phyloP scores from a whole-genome alignment of 2,888 invertebrate species.

The Fragum sueziense region DNA sequence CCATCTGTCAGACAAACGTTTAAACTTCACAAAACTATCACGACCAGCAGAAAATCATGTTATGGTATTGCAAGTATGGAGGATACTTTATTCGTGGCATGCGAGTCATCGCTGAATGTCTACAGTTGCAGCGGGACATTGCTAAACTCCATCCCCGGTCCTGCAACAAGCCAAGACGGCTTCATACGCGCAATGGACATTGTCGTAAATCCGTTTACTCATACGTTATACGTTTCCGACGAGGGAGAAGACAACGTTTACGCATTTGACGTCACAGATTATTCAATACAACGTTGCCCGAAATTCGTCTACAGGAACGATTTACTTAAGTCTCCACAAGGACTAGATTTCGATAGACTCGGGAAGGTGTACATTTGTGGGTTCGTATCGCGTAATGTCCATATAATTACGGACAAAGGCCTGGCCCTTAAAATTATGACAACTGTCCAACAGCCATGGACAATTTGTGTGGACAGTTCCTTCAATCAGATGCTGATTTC shows the following conservation, averaged over 20 bases:
- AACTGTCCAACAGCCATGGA: constrained; percentile 30
- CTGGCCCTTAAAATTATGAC: constrained; percentile 22
- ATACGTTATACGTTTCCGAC: constrained; percentile 1
- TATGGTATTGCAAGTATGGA: constrained; percentile 37
- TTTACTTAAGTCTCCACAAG: constrained; percentile 41
- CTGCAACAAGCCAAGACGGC: background rate
- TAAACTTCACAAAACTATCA: constrained; percentile 13
- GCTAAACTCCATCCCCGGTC: background rate
- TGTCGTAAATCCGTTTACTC: background rate
- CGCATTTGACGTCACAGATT: constrained; percentile 4
- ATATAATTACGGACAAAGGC: constrained; percentile 35
- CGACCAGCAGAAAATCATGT: constrained; percentile 28
- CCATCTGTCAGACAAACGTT: constrained; percentile 40
- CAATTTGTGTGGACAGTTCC: constrained; percentile 11
- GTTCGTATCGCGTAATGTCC: constrained; percentile 53
- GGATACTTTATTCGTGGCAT: constrained; percentile 35
- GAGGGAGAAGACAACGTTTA: constrained; percentile 10
- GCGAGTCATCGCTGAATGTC: constrained; percentile 46
- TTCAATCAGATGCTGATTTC: constrained; percentile 1
- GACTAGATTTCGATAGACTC: constrained; percentile 21
- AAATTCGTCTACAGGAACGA: constrained; percentile 39
- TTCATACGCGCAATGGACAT: constrained; percentile 13
- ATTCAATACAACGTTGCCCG: background rate
- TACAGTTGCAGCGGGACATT: constrained; percentile 34
- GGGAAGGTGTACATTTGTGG: constrained; percentile 44